A percentile compares a stretch with the other conserved stretches of the same genome.
These are phyloP conservation scores for Entelurus aequoreus DNA, from an alignment of 2,113 vertebrate species.

Conservation along the genomic window DNA sequence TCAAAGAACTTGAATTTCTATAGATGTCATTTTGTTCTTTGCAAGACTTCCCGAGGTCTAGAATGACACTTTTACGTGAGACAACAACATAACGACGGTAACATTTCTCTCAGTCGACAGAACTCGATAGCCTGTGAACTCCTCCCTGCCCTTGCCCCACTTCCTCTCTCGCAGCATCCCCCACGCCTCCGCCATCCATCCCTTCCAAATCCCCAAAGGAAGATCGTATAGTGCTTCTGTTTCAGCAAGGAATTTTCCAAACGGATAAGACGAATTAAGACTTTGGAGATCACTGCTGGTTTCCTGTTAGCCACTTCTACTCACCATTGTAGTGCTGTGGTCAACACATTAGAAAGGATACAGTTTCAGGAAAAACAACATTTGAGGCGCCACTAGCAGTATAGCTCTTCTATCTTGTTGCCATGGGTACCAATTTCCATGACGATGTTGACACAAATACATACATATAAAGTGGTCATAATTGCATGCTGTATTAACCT, in stretches of 20 bases:
- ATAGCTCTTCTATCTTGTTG: neutral
- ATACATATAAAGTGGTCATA: neutral
- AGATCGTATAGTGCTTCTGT: slow-evolving; percentile 38
- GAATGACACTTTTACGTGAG: slow-evolving; percentile 12
- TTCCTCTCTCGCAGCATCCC: neutral
- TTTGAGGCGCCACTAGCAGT: neutral
- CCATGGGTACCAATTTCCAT: neutral
- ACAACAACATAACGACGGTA: slow-evolving; percentile 12
- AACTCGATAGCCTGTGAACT: slow-evolving; percentile 27
- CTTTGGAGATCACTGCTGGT: slow-evolving; percentile 31
- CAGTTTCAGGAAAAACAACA: slow-evolving; percentile 13
- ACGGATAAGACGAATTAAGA: slow-evolving; percentile 40
- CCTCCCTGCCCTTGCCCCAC: slow-evolving; percentile 5
- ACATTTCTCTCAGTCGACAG: slow-evolving; percentile 13
- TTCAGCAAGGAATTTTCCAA: slow-evolving; percentile 47
- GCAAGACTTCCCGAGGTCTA: too few relatives aligned
- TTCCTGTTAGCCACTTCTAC: slow-evolving; percentile 29
- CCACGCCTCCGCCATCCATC: neutral
- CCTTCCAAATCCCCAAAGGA: slow-evolving; percentile 33
- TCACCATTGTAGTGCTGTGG: slow-evolving; percentile 2
- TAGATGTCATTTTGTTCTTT: too few relatives aligned
- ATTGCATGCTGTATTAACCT: neutral
- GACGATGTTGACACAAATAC: neutral
- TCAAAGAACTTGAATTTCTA: too few relatives aligned
- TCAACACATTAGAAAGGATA: slow-evolving; percentile 24